Conservation (phyloP, 2,888 invertebrate genomes). For the Dyspetes luteomarginatus region DNA sequence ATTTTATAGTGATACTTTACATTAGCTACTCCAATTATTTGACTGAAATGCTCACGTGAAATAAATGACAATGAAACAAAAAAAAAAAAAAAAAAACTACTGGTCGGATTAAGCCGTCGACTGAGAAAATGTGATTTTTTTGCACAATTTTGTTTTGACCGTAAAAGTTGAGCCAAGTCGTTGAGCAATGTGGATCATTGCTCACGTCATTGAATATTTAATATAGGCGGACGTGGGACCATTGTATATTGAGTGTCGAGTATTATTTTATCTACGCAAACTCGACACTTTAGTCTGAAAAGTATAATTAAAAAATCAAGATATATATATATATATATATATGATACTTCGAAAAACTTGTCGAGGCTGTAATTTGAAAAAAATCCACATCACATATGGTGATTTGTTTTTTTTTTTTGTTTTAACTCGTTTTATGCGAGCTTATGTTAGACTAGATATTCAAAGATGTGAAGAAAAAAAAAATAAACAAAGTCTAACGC, state of each 20-base stretch:
- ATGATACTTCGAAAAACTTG: too few relatives aligned
- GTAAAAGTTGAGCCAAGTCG: background rate
- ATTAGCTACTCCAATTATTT: background rate
- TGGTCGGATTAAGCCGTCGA: slow-evolving; percentile 45
- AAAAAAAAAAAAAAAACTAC: slow-evolving; percentile 26
- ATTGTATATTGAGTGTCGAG: background rate
- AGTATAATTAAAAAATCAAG: background rate
- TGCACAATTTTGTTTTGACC: slow-evolving; percentile 7
- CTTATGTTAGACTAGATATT: background rate
- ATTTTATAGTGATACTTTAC: background rate
- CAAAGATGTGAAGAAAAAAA: background rate
- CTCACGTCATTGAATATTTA: background rate
- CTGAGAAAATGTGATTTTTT: slow-evolving; percentile 4
- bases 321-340: too few relatives aligned
- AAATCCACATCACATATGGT: slow-evolving; percentile 12
- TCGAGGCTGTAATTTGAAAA: slow-evolving; percentile 32
- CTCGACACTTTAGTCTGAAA: background rate
- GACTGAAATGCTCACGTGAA: background rate
- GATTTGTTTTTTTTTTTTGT: slow-evolving; percentile 1
- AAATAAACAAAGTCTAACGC: background rate
- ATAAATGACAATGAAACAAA: too few relatives aligned
- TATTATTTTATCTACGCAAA: background rate
- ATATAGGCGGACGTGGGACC: background rate
- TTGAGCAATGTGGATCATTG: slow-evolving; percentile 18
- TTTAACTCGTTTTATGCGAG: background rate